These are phyloP conservation scores for Papilio elwesi DNA, from an alignment of 2,888 invertebrate genomes.

Conservation along the genomic window DNA sequence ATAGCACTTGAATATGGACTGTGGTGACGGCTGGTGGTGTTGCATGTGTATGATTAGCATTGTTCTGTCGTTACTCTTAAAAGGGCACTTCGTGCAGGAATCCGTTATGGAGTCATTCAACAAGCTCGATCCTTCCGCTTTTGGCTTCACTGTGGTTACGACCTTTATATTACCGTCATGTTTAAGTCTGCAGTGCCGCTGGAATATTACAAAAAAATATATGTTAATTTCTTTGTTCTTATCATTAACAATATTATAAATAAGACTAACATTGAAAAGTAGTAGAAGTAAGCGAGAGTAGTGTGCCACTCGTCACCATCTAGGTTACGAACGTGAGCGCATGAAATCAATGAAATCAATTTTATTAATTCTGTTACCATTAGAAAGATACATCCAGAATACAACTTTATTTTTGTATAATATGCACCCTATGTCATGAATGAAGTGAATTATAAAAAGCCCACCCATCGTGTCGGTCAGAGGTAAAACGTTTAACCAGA, in stretches of 20 bases:
- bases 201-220: constrained; percentile 52
- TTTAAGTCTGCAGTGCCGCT: constrained; percentile 92
- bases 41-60: constrained; percentile 86
- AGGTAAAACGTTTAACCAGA: too few relatives aligned
- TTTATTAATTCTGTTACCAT: too few relatives aligned
- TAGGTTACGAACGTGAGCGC: too few relatives aligned
- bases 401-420: too few relatives aligned
- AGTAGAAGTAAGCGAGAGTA: constrained; percentile 60
- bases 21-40: constrained; percentile 87
- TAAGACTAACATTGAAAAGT: too few relatives aligned
- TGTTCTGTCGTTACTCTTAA: constrained; percentile 84
- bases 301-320: too few relatives aligned
- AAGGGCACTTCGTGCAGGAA: constrained; percentile 89
- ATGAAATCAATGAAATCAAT: too few relatives aligned
- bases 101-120: constrained; percentile 63
- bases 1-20: constrained; percentile 90
- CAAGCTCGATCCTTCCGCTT: constrained; percentile 70
- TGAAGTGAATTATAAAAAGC: too few relatives aligned
- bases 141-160: constrained; percentile 79
- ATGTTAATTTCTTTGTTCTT: constrained; percentile 4
- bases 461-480: too few relatives aligned
- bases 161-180: constrained; percentile 90
- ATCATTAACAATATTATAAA: neutral
- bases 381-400: too few relatives aligned
- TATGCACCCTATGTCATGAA: too few relatives aligned